phyloP scores from a whole-genome alignment of 2,113 vertebrate genomes.

The Daubentonia madagascariensis region DNA sequence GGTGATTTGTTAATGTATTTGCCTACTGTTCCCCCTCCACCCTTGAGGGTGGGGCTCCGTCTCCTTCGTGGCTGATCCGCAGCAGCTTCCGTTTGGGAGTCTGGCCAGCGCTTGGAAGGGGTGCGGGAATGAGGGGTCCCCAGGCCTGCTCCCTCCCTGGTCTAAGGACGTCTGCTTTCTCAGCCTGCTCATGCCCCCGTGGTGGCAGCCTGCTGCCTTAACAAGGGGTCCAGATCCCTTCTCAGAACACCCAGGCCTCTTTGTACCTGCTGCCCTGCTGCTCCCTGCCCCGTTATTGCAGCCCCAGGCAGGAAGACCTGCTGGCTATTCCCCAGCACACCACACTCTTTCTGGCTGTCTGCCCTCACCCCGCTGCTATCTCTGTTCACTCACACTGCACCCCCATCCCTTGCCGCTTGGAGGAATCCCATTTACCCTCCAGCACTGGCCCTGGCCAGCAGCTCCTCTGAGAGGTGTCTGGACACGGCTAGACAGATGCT shows the following conservation, averaged over 20 bases:
- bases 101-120: neutral
- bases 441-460: neutral
- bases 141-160: neutral
- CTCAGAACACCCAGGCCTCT: too few species aligned
- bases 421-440: too few species aligned
- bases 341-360: fast-evolving
- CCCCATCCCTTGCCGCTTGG: neutral
- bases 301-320: neutral
- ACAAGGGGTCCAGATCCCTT: too few species aligned
- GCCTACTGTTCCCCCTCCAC: neutral
- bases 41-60: neutral
- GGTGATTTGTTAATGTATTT: too few species aligned
- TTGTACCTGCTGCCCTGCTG: too few species aligned
- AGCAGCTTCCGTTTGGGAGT: too few species aligned
- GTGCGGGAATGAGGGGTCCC: too few species aligned
- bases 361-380: fast-evolving
- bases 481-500: neutral
- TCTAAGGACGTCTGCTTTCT: neutral
- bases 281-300: neutral
- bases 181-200: too few species aligned
- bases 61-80: fast-evolving
- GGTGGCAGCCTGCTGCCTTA: neutral
- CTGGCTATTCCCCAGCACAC: neutral
- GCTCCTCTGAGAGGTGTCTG: neutral
- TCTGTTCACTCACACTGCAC: neutral